phyloP scores from a whole-genome alignment of 2,888 invertebrate genomes.

The Archips crataeganus region DNA sequence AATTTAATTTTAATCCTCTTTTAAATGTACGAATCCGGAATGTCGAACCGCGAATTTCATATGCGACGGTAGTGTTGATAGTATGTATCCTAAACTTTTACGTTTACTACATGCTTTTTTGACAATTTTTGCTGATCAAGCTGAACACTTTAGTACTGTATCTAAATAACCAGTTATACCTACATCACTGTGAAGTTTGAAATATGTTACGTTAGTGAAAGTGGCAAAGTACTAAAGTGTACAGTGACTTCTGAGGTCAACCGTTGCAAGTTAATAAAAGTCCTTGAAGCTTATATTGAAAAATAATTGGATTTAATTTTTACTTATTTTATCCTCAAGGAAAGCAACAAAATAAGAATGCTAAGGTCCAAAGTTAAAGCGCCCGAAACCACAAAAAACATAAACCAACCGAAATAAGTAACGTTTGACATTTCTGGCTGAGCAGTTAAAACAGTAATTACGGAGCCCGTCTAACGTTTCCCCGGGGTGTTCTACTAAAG shows the following conservation, averaged over 20 bases:
- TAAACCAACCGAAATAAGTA: slow-evolving; percentile 70
- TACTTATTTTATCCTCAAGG: neutral
- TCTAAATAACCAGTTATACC: too few species aligned
- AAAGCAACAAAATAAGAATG: neutral
- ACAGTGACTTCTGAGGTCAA: too few species aligned
- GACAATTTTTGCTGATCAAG: too few species aligned
- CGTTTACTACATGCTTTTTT: too few species aligned
- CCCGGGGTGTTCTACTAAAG: slow-evolving; percentile 80
- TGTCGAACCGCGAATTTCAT: slow-evolving; percentile 30
- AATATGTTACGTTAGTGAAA: too few species aligned
- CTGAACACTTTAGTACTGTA: too few species aligned
- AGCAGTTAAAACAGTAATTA: slow-evolving; percentile 84
- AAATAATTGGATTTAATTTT: neutral
- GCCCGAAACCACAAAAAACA: slow-evolving; percentile 52
- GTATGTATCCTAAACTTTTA: neutral
- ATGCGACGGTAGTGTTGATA: neutral
- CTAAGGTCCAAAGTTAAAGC: slow-evolving; percentile 25
- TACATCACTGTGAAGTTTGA: too few species aligned
- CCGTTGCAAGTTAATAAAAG: too few species aligned
- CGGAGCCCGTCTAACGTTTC: slow-evolving; percentile 81
- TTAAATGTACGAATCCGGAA: slow-evolving; percentile 32
- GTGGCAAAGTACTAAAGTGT: too few species aligned
- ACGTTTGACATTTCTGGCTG: slow-evolving; percentile 80
- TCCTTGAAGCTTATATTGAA: neutral
- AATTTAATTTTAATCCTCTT: slow-evolving; percentile 46